Evolutionary conservation across 2,888 invertebrate genomes (phyloP), one percentile per base, ranked within the genome.

Genomic region (Noctua comes): DNA sequence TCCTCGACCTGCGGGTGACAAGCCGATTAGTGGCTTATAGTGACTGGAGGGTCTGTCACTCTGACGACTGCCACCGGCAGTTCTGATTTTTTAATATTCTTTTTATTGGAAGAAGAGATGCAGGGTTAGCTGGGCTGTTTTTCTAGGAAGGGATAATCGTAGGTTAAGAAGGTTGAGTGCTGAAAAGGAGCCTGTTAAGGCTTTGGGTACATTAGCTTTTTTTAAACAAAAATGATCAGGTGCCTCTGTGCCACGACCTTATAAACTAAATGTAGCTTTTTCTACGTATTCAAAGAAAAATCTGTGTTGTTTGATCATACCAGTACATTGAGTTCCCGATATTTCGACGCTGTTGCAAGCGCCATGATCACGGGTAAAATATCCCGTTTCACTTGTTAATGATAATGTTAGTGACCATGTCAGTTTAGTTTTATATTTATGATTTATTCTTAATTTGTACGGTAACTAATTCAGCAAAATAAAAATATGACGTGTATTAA

Each of bases 1-100:
- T 83, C 90, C 88, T 86, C 87, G 90, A 88, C 87, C 92, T 95
- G 95, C 86, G 91, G 92, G 90, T 94, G 96, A 95, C 95, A 94
- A 94, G 94, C 92, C 95, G 95, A 96, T 95, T 96, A 96, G 93
- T 92, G 92, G 93, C 91, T 94, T 90, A 88, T 83, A 86, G 87
- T 81, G 83, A 87, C 87, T 87, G 84, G 88, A 88, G 87, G 86
- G 89, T 78, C 86, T 86, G 90, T 88, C 90, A 89, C 84, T 85
- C 85, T 85, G 89, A 86, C 84, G 80, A 76, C 84, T 80, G 85
- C 82, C 77, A 83, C 66, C 68, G 82, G 71, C 80, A 71, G 68
- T 64, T 75, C 79, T 68, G 79, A 85, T 83, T 86, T 40, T 89
- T 85, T 78, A 86, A 85, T 87, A 86, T 84, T 82, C 72, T 85